These are phyloP conservation scores for Gavialis gangeticus DNA, from an alignment of 2,113 vertebrate species.

Conservation along the genomic window DNA sequence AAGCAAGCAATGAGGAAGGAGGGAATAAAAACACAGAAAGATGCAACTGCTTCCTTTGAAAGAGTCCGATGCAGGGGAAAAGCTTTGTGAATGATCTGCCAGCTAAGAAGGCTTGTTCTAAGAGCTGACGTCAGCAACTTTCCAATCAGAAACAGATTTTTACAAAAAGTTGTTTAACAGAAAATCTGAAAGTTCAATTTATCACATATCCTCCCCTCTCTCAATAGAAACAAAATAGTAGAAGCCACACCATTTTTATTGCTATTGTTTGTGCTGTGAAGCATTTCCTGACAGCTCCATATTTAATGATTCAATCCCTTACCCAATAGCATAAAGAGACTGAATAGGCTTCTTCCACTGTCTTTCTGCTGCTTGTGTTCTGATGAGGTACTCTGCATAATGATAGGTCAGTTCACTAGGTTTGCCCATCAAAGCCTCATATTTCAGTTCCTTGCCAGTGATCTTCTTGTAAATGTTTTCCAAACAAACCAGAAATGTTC, in stretches of 20 bases:
- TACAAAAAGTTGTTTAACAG: not conserved
- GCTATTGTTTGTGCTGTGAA: not conserved
- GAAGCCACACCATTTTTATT: not conserved
- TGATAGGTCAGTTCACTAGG: slow-evolving; percentile 90
- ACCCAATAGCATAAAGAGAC: slow-evolving; percentile 90
- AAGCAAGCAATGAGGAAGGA: not conserved
- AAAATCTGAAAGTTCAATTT: too few species aligned
- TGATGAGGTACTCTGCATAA: slow-evolving; percentile 87
- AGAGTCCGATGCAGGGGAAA: not conserved
- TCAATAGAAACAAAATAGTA: not conserved
- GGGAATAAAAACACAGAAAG: not conserved
- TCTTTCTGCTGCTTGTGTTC: slow-evolving; percentile 80
- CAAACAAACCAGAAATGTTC: slow-evolving; percentile 90
- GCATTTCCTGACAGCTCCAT: rapidly evolving
- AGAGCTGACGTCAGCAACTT: not conserved
- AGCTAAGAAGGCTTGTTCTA: not conserved
- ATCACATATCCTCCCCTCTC: too few species aligned
- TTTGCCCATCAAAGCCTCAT: slow-evolving; percentile 88
- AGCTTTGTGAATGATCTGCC: not conserved
- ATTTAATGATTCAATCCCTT: not conserved
- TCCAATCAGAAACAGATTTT: not conserved
- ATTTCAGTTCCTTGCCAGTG: slow-evolving; percentile 87
- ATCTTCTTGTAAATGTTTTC: slow-evolving; percentile 92
- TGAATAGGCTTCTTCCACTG: slow-evolving; percentile 79
- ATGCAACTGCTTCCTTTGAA: not conserved